These are phyloP conservation scores for Mythimna loreyi DNA, from an alignment of 2,888 invertebrate genomes.

Conservation along the genomic window DNA sequence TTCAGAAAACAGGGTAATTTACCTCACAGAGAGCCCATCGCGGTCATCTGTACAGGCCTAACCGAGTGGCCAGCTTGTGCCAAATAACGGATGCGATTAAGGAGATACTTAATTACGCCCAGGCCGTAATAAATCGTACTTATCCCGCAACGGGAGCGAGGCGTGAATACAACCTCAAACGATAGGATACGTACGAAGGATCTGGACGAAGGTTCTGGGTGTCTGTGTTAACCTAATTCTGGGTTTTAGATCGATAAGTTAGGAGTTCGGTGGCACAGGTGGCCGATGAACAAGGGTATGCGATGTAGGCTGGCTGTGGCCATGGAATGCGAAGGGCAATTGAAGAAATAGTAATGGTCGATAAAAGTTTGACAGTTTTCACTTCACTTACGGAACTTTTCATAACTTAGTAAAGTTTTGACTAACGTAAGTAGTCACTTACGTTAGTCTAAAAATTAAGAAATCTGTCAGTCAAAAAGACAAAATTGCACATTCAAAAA, in stretches of 20 bases:
- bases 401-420: no score
- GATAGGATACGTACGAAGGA: slow-evolving; percentile 3
- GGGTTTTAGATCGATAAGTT: no score
- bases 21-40: slow-evolving; percentile 5
- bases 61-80: slow-evolving; percentile 32
- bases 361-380: no score
- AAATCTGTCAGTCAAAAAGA: no score
- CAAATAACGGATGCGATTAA: slow-evolving; percentile 55
- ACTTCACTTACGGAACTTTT: no score
- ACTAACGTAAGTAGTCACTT: no score
- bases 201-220: neutral
- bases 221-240: neutral
- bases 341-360: no score
- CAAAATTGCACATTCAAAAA: no score
- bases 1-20: slow-evolving; percentile 21
- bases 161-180: slow-evolving; percentile 53
- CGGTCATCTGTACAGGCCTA: slow-evolving; percentile 22
- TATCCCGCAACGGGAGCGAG: slow-evolving; percentile 51
- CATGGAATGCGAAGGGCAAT: no score
- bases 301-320: no score
- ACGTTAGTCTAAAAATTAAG: no score
- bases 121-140: slow-evolving; percentile 49
- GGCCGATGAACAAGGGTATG: neutral
- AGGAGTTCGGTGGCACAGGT: neutral
- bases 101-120: slow-evolving; percentile 49